Conservation (phyloP, 2,113 vertebrate species). For the Chauna torquata region DNA sequence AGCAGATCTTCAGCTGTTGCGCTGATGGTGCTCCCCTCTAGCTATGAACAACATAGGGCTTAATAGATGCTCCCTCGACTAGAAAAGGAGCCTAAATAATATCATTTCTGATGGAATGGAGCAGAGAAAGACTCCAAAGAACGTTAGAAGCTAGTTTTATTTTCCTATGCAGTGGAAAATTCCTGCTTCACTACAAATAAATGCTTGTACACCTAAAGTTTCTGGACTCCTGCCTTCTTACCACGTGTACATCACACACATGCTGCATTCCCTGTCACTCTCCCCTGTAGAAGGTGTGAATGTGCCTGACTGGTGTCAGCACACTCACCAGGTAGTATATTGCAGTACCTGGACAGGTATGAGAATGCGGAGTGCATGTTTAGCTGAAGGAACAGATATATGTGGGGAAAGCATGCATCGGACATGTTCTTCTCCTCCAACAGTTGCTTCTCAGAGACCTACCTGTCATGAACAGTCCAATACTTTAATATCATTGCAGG, state of each 20-base stretch:
- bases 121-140: not conserved
- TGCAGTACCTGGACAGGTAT: not conserved
- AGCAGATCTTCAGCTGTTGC: not conserved
- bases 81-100: not conserved
- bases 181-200: not conserved
- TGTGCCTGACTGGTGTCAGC: not conserved
- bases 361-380: not conserved
- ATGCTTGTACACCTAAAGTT: not conserved
- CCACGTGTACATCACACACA: not conserved
- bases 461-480: not conserved
- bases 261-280: accelerated
- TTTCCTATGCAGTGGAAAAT: not conserved
- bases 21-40: not conserved
- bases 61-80: not conserved
- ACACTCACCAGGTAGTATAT: not conserved
- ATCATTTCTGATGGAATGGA: not conserved
- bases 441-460: not conserved
- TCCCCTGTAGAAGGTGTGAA: not conserved
- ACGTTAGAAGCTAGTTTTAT: not conserved
- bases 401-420: not conserved
- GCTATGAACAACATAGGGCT: not conserved
- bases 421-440: not conserved
- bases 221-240: not conserved
- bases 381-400: not conserved
- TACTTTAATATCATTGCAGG: not conserved